Base-by-base conservation (phyloP, 1,140 invertebrate genomes). In the Caerostris extrusa region DNA sequence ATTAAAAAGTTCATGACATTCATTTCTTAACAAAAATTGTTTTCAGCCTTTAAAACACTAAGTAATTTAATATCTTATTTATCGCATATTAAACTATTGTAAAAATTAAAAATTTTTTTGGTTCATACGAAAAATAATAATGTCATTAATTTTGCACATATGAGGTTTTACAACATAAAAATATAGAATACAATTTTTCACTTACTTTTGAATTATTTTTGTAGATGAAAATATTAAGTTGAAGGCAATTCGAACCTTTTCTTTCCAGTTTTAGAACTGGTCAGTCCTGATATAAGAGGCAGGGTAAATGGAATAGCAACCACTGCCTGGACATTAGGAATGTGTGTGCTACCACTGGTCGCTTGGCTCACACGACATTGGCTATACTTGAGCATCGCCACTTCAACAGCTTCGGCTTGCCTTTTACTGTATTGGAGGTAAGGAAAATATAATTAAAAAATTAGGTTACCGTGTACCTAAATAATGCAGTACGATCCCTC, bases 281-380 rank as follows among this genome's bases (percentile, higher is more conserved):
- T 90, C n/a, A 71, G 53, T 60, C 61, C 88, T 14, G 56, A 90
- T 77, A 77, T 90, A 53, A 60, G 88, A 56, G 61, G 64, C 56
- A 8, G 67, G 14, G 56, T 90, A 7, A 90, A 90, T n/a, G 88
- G 88, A 7, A 14, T 90, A 6, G 88, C 67, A 17, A 90, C 64
- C 10, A 71, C 50, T 7, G 53, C 50, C 53, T 90, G 88, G 88
- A 90, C 64, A 5, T n/a, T 90, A 69, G 88, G 88, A 17, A 69
- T 90, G 67, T 90, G 88, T 34, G 3, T 34, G 7, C 55, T 90
- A 17, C 88, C 88, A 1, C 53, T 90, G 17, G 50, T 90, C 12
- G 88, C 88, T 57, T 90, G 56, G 50, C 61, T 90, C 19, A 71
- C 88, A 19, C 61, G 88, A 77, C 55, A 77, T 14, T 90, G 88